Percentiles rank a stretch among this genome's conserved stretches.
Conservation (phyloP, 92 coral and sea anemone species). For the Blastomussa wellsi region DNA sequence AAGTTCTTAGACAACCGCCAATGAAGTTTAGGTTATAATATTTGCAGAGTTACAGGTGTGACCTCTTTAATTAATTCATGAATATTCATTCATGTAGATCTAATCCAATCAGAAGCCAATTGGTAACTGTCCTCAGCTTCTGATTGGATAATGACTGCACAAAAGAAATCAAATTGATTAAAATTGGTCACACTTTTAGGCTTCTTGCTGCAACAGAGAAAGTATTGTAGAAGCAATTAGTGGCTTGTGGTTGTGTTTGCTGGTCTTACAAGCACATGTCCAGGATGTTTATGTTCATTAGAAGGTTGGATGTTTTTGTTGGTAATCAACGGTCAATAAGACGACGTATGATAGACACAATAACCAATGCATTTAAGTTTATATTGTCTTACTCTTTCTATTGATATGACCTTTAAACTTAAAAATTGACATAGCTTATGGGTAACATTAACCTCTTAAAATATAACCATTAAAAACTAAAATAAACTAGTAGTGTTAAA, state of each 20-base stretch:
- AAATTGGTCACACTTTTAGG: no score
- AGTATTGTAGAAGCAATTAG: background rate
- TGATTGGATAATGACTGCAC: no score
- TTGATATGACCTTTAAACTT: background rate
- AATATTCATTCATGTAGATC: no score
- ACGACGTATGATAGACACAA: background rate
- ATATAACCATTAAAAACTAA: background rate
- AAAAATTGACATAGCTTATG: background rate
- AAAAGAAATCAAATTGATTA: no score
- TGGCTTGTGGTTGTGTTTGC: background rate
- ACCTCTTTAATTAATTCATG: no score
- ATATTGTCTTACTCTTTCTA: background rate
- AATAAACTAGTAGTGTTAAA: background rate
- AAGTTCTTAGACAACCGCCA: conserved; percentile 67
- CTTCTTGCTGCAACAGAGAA: no score
- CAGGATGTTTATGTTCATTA: background rate
- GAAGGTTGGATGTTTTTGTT: background rate
- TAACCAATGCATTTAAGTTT: background rate
- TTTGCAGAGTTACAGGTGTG: no score
- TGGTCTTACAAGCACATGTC: background rate
- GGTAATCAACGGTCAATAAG: background rate
- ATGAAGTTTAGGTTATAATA: conserved; percentile 72
- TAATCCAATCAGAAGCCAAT: no score
- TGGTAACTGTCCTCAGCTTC: no score
- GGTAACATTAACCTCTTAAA: background rate